These are phyloP conservation scores for Drosophila watanabei DNA, from an alignment of 1,140 invertebrate genomes.

Conservation along the genomic window DNA sequence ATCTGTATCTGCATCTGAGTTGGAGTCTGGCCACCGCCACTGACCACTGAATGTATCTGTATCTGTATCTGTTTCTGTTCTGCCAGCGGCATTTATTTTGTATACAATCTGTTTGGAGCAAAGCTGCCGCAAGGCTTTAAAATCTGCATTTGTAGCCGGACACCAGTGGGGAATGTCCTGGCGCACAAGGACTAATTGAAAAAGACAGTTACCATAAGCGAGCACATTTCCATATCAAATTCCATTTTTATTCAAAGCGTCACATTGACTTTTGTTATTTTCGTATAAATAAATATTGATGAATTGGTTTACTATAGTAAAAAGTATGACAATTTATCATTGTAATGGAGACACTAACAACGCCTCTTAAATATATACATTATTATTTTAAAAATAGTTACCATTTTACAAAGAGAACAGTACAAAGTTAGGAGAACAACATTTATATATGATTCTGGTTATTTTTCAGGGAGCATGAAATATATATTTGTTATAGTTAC, in stretches of 20 bases:
- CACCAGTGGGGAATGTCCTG: conserved; percentile 10
- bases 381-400: neutral
- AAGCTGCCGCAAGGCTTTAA: conserved; percentile 73
- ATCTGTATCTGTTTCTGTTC: conserved; percentile 4
- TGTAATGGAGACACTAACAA: neutral
- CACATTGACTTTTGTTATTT: conserved; percentile 40
- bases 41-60: conserved; percentile 58
- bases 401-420: neutral
- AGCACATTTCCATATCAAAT: conserved; percentile 12
- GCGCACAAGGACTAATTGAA: conserved; percentile 61
- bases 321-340: neutral
- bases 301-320: neutral
- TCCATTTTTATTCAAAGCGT: conserved; percentile 14
- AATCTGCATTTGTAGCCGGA: conserved; percentile 73
- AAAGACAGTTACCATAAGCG: conserved; percentile 56
- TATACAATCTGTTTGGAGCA: conserved; percentile 79
- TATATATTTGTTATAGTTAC: neutral
- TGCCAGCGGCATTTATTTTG: conserved; percentile 77
- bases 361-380: neutral
- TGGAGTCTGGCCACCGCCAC: conserved; percentile 31
- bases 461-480: neutral
- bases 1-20: conserved; percentile 4
- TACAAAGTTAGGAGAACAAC: neutral
- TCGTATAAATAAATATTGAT: neutral
- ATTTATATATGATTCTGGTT: neutral